Evolutionary conservation across 2,797 vertebrate species (phyloP).

Genomic region (Gymnocypris eckloni): DNA sequence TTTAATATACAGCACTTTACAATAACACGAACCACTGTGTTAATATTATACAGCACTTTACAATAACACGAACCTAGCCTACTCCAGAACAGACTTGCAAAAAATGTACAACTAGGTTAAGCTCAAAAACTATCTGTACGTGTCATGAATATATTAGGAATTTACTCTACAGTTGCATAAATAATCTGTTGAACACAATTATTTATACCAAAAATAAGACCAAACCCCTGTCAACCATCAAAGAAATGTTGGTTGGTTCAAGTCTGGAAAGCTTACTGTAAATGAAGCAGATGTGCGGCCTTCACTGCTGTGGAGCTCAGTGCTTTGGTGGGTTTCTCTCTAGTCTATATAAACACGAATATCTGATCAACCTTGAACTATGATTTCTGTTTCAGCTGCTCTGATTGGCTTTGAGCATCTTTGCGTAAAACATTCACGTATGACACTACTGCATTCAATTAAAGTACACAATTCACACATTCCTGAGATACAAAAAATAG

Average conservation of each 20-base stretch:
- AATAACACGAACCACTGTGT: not conserved
- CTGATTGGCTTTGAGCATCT: constrained; percentile 43
- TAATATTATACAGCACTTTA: too few species aligned
- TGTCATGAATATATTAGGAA: not conserved
- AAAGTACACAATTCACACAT: not conserved
- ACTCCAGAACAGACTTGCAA: not conserved
- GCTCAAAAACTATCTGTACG: not conserved
- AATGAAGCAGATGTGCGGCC: not conserved
- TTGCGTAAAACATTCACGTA: not conserved
- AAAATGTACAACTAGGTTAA: not conserved
- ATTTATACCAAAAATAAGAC: not conserved
- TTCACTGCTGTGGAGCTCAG: constrained; percentile 40
- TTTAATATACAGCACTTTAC: not conserved
- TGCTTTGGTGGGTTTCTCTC: constrained; percentile 36
- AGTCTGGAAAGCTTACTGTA: constrained; percentile 63
- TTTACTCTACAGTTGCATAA: not conserved
- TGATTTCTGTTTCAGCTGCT: constrained; percentile 48
- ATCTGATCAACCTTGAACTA: constrained; percentile 75
- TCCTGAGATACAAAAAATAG: not conserved
- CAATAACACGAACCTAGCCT: not conserved
- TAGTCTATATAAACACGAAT: constrained; percentile 53
- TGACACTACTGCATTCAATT: not conserved
- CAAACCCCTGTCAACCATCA: not conserved
- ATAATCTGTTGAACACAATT: not conserved
- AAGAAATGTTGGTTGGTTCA: not conserved